Evolutionary conservation across 1,140 invertebrate species (phyloP).

Genomic region (Polypedilum vanderplanki): DNA sequence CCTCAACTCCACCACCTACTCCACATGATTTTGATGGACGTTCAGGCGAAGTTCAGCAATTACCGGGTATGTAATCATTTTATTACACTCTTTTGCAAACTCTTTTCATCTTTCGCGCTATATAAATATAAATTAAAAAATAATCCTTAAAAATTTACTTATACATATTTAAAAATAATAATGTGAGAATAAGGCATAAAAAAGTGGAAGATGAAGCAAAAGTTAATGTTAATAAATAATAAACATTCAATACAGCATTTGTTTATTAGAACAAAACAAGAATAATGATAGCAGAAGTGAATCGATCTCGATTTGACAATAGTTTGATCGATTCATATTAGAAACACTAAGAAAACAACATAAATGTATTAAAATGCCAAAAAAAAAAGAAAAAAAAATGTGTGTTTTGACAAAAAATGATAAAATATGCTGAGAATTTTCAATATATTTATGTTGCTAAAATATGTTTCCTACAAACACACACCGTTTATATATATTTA

Average conservation of each 20-base stretch:
- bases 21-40: neutral
- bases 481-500: neutral
- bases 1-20: conserved; percentile 2
- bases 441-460: neutral
- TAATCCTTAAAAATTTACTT: neutral
- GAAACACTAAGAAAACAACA: neutral
- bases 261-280: too few relatives aligned
- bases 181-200: neutral
- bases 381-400: neutral
- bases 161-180: neutral
- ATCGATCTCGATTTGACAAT: too few relatives aligned
- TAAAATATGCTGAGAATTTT: neutral
- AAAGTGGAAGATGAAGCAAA: too few relatives aligned
- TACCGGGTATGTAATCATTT: conserved; percentile 27
- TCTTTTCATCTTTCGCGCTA: too few relatives aligned
- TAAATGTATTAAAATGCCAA: conserved; percentile 1
- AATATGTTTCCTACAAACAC: neutral
- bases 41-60: conserved; percentile 10
- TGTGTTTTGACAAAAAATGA: neutral
- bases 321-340: too few relatives aligned
- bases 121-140: too few relatives aligned
- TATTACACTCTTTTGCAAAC: neutral
- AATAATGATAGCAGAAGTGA: too few relatives aligned
- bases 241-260: too few relatives aligned
- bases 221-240: too few relatives aligned